Conservation (phyloP, 2,888 invertebrate species). For the Drosophila fulvimacula region DNA sequence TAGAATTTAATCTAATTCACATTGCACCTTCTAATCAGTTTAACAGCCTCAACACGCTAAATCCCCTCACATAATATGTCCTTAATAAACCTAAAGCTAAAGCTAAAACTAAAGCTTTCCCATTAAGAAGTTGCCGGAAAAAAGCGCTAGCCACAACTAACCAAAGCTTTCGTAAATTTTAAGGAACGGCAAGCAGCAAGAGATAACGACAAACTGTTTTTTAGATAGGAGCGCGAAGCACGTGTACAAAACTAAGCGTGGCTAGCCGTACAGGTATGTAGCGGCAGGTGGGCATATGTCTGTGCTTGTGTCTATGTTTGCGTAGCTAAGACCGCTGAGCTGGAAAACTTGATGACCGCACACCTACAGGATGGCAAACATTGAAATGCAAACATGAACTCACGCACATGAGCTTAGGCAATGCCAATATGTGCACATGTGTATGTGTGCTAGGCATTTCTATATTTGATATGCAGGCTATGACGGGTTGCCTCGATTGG, state of each 20-base stretch:
- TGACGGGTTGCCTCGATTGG: constrained; percentile 29
- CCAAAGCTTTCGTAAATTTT: constrained; percentile 33
- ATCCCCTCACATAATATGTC: background rate
- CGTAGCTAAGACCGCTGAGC: constrained; percentile 23
- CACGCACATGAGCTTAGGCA: constrained; percentile 50
- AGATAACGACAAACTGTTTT: constrained; percentile 12
- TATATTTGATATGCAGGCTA: constrained; percentile 40
- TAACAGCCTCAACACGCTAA: background rate
- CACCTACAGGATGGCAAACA: constrained; percentile 60
- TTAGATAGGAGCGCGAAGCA: constrained; percentile 20
- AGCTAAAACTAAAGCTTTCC: constrained; percentile 9
- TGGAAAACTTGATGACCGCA: constrained; percentile 64
- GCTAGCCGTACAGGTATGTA: background rate
- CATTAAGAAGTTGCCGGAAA: constrained; percentile 2
- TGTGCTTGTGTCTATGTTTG: constrained; percentile 2
- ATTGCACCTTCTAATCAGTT: background rate
- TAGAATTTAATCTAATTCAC: too few species aligned
- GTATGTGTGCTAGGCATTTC: constrained; percentile 22
- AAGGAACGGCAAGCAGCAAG: background rate
- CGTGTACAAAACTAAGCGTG: constrained; percentile 12
- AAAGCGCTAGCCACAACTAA: background rate
- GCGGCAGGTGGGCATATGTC: too few species aligned
- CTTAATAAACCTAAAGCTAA: background rate
- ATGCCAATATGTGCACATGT: constrained; percentile 6
- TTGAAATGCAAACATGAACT: constrained; percentile 62